Evolutionary conservation across 2,797 vertebrate species (phyloP).

Genomic region (Coranthus polyacanthus): DNA sequence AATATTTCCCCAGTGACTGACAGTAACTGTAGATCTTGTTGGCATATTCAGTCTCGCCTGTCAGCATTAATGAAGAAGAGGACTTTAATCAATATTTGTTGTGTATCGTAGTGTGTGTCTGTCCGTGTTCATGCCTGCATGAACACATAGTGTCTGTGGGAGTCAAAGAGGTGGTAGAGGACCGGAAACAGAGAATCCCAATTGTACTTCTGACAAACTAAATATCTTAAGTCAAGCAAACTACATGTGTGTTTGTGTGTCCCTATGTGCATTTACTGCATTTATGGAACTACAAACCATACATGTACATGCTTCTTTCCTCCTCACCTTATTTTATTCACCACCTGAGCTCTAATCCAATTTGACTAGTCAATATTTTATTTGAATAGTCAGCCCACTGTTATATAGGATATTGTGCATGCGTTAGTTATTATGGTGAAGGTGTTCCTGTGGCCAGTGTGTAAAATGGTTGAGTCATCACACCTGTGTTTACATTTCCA

Average conservation of each 20-base stretch:
- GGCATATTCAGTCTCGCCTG: conserved; percentile 67
- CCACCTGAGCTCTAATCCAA: conserved; percentile 13
- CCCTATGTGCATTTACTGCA: background rate
- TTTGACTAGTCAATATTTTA: too few relatives aligned
- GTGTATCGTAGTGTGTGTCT: conserved; percentile 27
- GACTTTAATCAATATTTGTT: conserved; percentile 64
- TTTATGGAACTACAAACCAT: background rate
- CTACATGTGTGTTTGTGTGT: background rate
- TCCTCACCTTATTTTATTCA: background rate
- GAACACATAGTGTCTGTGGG: conserved; percentile 11
- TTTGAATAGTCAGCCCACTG: background rate
- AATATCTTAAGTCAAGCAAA: conserved; percentile 13
- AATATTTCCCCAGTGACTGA: conserved; percentile 57
- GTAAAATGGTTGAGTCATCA: too few relatives aligned
- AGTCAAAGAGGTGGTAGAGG: conserved; percentile 9
- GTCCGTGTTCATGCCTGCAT: conserved; percentile 31
- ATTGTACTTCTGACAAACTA: conserved; percentile 11
- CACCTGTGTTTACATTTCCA: too few relatives aligned
- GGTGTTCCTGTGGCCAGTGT: conserved; percentile 15
- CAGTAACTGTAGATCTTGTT: conserved; percentile 61
- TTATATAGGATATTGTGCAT: background rate
- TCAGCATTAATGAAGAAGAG: conserved; percentile 62
- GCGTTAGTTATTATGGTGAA: conserved; percentile 12
- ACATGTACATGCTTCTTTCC: background rate
- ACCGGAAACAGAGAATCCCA: background rate